A percentile compares a stretch with the other conserved stretches of the same genome.
These are phyloP conservation scores for Aphis craccivora DNA, from an alignment of 1,140 invertebrate genomes.

Conservation along the genomic window DNA sequence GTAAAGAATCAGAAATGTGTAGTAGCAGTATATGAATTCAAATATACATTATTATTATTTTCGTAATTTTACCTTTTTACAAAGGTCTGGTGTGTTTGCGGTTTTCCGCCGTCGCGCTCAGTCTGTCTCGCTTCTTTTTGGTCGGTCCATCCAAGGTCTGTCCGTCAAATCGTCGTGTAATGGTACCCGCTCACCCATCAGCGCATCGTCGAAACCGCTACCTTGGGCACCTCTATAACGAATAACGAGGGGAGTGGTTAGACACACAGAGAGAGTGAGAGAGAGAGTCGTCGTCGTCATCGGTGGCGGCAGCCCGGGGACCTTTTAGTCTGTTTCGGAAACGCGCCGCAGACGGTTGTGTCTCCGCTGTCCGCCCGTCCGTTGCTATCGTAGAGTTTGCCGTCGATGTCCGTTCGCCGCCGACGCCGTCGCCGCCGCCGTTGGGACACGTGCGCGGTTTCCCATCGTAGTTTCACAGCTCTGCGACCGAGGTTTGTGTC, in stretches of 20 bases:
- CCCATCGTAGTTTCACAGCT: not conserved
- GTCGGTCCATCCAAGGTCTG: not conserved
- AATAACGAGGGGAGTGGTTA: not conserved
- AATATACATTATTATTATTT: not conserved
- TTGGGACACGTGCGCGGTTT: not conserved
- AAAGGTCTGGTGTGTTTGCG: not conserved
- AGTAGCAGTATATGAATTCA: not conserved
- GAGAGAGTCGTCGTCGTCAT: not conserved
- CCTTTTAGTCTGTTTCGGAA: slow-evolving; percentile 46
- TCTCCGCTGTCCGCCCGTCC: not conserved
- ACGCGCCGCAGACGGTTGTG: slow-evolving; percentile 18
- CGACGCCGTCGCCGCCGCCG: not conserved
- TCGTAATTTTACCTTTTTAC: not conserved
- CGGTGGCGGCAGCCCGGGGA: not conserved
- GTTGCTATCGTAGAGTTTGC: not conserved
- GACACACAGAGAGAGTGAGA: not conserved
- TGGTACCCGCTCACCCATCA: not conserved
- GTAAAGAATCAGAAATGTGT: not conserved
- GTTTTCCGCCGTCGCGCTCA: not conserved
- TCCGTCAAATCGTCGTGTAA: not conserved
- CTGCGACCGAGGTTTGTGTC: not conserved
- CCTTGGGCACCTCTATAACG: not conserved
- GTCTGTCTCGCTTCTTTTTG: not conserved
- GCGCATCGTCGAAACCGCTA: too few relatives aligned
- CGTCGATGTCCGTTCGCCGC: not conserved